These are phyloP conservation scores for Piscicola geometra DNA, from an alignment of 2,888 invertebrate species.

Conservation along the genomic window DNA sequence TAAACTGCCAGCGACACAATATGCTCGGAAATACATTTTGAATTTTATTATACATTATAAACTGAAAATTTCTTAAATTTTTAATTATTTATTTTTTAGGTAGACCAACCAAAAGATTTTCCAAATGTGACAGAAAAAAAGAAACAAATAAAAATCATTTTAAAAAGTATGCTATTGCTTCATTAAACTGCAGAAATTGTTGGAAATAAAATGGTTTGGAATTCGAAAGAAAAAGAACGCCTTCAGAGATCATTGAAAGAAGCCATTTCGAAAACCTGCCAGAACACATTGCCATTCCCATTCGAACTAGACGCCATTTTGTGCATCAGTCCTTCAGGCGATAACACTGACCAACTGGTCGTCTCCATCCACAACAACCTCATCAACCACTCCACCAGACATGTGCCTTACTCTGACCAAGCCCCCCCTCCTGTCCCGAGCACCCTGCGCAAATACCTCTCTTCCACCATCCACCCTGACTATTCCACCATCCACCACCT, in stretches of 20 bases:
- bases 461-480: background rate
- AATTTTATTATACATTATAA: background rate
- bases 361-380: background rate
- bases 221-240: slow-evolving; percentile 10
- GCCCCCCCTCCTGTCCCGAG: background rate
- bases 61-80: background rate
- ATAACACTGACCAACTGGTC: background rate
- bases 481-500: background rate
- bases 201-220: slow-evolving; percentile 11
- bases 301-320: slow-evolving; percentile 10
- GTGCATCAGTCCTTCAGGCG: background rate
- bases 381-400: background rate
- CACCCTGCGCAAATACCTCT: slow-evolving; percentile 10
- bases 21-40: background rate
- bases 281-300: background rate
- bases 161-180: background rate
- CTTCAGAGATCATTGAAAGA: background rate
- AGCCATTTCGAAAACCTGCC: slow-evolving; percentile 7
- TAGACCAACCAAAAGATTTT: background rate
- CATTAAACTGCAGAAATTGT: background rate
- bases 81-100: background rate
- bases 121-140: background rate
- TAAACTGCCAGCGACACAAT: background rate
- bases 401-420: slow-evolving; percentile 12
- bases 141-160: background rate